Base-by-base conservation (phyloP, 2,797 vertebrate genomes). In the Decapterus maruadsi region DNA sequence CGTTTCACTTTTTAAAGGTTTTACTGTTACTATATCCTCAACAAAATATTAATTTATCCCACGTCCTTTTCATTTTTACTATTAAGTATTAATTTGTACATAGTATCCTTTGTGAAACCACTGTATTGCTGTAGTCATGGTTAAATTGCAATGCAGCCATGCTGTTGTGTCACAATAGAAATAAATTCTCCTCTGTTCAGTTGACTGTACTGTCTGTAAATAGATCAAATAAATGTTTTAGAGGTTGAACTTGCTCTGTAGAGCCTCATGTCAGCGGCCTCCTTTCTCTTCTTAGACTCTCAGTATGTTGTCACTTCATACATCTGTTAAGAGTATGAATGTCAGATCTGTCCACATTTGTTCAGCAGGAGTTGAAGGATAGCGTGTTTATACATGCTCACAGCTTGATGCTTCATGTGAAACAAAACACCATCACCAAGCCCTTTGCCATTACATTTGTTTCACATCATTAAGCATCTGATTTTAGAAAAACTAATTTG, bases 161-260 rank as follows among this genome's bases (percentile, higher is more conserved):
- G 43, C 70, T 69, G 88, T 87, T 82, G 77, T 84, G 71, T 87
- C 81, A 70, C 84, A 74, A 51, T 86, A 82, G 82, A 75, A 86
- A 82, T 77, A 58, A 46, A 22, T 76, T 87, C 70, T 72, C 29
- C 65, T 84, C 86, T 90, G 68, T 90, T 91, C 78, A 86, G 87
- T 85, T 73, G 68, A 83, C 79, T 90, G 79, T 88, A 85, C 82
- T 89, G 73, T 92, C 89, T 95, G 94, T 94, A 93, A 90, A 94
- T 94, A 94, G 90, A 89, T 86, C 82, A 87, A 95, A 95, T 95
- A 95, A 95, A 95, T 91, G 90, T 91, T 92, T 87, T 76, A 88
- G 86, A 89, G 85, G 74, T 90, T 86, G 63, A 86, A 87, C 77
- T 90, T 78, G 77, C 75, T 78, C 76, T 75, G 36, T 48, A 70